Evolutionary conservation across 2,888 invertebrate genomes (phyloP), one percentile per base, ranked within the genome.

Genomic region (Heliconius ismenius): DNA sequence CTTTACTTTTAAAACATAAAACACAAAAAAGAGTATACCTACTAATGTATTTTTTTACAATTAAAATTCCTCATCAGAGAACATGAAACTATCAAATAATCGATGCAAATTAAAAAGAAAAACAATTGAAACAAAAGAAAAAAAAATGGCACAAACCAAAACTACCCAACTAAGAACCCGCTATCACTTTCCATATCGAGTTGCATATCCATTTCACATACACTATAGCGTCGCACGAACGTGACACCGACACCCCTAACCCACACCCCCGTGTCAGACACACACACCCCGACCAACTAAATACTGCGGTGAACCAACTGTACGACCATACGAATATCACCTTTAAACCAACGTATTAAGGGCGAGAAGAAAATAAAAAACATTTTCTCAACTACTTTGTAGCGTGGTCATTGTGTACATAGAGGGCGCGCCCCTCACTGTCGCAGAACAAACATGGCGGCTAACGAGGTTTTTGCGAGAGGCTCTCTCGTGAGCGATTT

Each of bases 381-480:
- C 67, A 43, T 79, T 79, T 78, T 78, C 73, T 63, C 49, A 65
- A 67, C 67, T 63, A 60, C 67, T 72, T 62, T 73, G 64, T 60
- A 73, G 63, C 58, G 83, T 88, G 87, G 90, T 87, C 86, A 86
- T 88, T 91, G 90, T 92, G 90, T 93, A 92, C 88, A 32, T 32
- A 32, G 92, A 92, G 92, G 92, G 92, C 91, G 91, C 92, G 90
- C 91, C 92, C 91, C 91, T 88, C 87, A 85, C 90, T 92, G 93
- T 92, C 92, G 89, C 90, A 87, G 91, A 90, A 90, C 92, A 93
- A 93, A 93, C 88, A 93, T 93, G 93, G 93, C 93, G 86, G 85
- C 89, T 92, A 92, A 93, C 92, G 90, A 92, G 90, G 92, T 93
- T 93, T 92, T 92, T 92, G 91, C 90, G 90, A 89, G 88, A 84